Base-by-base conservation (phyloP, 2,113 vertebrate species). In the Terrapene triunguis region DNA sequence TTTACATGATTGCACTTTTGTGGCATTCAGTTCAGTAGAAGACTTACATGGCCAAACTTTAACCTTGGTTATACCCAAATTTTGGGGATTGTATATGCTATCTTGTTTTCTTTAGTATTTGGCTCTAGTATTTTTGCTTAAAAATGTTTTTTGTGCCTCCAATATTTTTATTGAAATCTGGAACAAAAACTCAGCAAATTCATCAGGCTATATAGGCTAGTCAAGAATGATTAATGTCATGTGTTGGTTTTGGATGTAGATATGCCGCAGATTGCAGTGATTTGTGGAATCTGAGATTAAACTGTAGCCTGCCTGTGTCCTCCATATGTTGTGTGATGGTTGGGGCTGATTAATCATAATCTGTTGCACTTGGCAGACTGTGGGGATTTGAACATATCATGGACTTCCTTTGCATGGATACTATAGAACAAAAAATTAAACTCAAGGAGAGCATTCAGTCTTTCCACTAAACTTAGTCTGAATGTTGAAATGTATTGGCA, bases 141-240 rank as follows among this genome's bases (percentile, higher is more conserved):
- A 89, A 95, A 96, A 95, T 96, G 25, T 88, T 96, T 95, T 87
- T 92, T 93, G 94, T 95, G 90, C 47, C 95, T 83, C 91, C 79
- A 19, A 72, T 85, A 54, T 82, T 92, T 95, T 80, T 69, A 82
- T 53, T 80, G 91, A 89, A 82, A 80, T 57, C 24, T 79, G n/a
- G 88, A 93, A 94, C 69, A 97, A 51, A 96, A 97, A 90, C 92
- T 95, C 90, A 94, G 96, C 85, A 97, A 93, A 96, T 94, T 95
- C 92, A 96, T 94, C 89, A 93, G 88, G 51, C 87, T 95, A 24
- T 80, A 90, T 83, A 82, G 84, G 84, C 89, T 90, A 65, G 88
- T 92, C 88, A 93, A n/a, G 94, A 91, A 90, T 90, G 79, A 96
- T 96, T 93, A 88, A 97, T 96, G 94, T 72, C 62, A 90, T 85